Conservation (phyloP, 2,113 vertebrate species). For the Casuarius casuarius region DNA sequence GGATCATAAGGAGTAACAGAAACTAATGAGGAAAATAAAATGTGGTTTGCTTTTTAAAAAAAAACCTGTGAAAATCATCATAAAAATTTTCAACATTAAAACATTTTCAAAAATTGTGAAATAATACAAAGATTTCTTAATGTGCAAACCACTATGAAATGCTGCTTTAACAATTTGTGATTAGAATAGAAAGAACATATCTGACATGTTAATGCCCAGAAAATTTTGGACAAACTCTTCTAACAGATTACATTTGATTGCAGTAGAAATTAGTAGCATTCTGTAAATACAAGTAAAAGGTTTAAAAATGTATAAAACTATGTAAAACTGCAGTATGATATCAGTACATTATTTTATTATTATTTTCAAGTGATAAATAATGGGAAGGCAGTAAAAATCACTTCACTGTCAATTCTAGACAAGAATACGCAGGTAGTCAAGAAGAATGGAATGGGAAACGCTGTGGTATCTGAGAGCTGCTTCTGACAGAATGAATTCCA, state of each 20-base stretch:
- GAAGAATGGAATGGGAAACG: slow-evolving; percentile 10
- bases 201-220: slow-evolving; percentile 3
- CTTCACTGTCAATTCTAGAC: slow-evolving; percentile 16
- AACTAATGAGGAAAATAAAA: slow-evolving; percentile 32
- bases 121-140: slow-evolving; percentile 71
- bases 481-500: slow-evolving; percentile 75
- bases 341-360: slow-evolving; percentile 44
- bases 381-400: neutral
- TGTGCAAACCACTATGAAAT: slow-evolving; percentile 60
- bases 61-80: slow-evolving; percentile 56
- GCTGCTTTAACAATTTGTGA: slow-evolving; percentile 66
- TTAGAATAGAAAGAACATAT: slow-evolving; percentile 51
- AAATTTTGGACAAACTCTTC: slow-evolving; percentile 31
- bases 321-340: slow-evolving; percentile 33
- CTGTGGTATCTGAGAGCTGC: slow-evolving; percentile 36
- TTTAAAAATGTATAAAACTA: slow-evolving; percentile 44
- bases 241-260: slow-evolving; percentile 59
- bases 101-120: slow-evolving; percentile 67
- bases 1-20: neutral
- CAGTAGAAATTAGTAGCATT: slow-evolving; percentile 61
- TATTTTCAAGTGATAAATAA: slow-evolving; percentile 24
- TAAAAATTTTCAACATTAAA: slow-evolving; percentile 54
- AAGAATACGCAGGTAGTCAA: slow-evolving; percentile 19
- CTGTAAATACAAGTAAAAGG: slow-evolving; percentile 61
- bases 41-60: neutral